A percentile compares a stretch with the other conserved stretches of the same genome.
These are phyloP conservation scores for Rhipidura dahli DNA, from an alignment of 2,113 vertebrate genomes.

Conservation along the genomic window DNA sequence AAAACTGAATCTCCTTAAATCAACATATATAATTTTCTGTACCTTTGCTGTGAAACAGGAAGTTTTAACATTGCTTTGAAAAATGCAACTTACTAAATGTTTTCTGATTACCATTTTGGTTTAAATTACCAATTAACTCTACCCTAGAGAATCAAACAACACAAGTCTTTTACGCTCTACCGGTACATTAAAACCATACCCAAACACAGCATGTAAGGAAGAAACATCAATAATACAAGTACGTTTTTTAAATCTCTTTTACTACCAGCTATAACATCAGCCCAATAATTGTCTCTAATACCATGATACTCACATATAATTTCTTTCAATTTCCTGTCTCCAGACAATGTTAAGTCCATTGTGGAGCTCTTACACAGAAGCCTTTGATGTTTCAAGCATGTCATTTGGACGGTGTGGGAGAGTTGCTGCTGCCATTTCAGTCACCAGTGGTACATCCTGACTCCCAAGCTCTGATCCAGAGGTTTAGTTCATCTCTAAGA, in stretches of 20 bases:
- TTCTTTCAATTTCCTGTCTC: neutral
- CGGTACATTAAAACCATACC: neutral
- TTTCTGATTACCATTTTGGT: neutral
- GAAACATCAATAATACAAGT: neutral
- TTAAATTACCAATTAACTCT: constrained; percentile 51
- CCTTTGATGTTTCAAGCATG: neutral
- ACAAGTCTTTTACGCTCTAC: neutral
- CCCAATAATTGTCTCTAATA: neutral
- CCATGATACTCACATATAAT: neutral
- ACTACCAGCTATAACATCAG: neutral
- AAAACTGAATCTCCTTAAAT: constrained; percentile 43
- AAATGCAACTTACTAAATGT: constrained; percentile 12
- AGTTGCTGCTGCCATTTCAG: neutral
- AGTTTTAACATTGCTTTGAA: constrained; percentile 24
- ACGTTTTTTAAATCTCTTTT: neutral
- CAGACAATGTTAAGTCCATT: neutral
- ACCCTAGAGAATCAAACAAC: constrained; percentile 21
- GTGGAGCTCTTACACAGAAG: neutral
- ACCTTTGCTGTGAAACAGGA: neutral
- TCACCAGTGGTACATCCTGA: neutral
- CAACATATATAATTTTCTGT: constrained; percentile 34
- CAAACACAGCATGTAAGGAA: neutral
- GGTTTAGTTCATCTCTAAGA: neutral
- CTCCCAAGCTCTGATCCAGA: neutral
- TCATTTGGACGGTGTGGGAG: neutral